These are phyloP conservation scores for Lagorchestes hirsutus DNA, from an alignment of 2,797 vertebrate genomes.

Conservation along the genomic window DNA sequence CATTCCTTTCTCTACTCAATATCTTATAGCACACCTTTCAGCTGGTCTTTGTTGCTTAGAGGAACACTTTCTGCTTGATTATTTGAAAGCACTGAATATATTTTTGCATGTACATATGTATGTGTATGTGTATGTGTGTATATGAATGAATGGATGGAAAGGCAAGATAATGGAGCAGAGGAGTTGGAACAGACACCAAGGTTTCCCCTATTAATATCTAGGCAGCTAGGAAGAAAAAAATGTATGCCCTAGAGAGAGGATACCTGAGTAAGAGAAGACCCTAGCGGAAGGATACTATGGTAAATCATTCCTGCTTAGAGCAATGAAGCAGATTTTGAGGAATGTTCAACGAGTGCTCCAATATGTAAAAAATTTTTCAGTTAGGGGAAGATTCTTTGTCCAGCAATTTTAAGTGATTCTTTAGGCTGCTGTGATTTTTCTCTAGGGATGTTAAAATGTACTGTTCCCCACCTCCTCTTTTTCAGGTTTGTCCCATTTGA, in stretches of 20 bases:
- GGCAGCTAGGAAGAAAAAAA: neutral
- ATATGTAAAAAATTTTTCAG: neutral
- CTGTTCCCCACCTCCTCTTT: neutral
- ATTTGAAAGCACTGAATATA: neutral
- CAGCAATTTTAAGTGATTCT: neutral
- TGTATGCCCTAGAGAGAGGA: neutral
- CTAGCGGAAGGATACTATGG: neutral
- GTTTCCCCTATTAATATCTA: neutral
- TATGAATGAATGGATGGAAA: neutral
- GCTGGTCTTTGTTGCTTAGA: neutral
- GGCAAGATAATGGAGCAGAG: neutral
- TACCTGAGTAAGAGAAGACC: neutral
- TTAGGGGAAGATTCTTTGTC: neutral
- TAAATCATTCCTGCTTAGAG: neutral
- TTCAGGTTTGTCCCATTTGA: neutral
- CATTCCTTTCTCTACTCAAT: neutral
- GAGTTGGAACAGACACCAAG: neutral
- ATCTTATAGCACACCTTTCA: neutral
- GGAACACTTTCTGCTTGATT: neutral
- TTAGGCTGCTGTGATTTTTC: neutral
- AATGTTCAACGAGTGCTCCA: neutral
- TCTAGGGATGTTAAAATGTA: neutral
- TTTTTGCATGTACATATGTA: neutral
- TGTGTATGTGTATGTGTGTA: neutral
- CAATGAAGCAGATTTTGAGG: neutral